phyloP scores from a whole-genome alignment of 2,888 invertebrate species.

The Caenorhabditis wallacei region DNA sequence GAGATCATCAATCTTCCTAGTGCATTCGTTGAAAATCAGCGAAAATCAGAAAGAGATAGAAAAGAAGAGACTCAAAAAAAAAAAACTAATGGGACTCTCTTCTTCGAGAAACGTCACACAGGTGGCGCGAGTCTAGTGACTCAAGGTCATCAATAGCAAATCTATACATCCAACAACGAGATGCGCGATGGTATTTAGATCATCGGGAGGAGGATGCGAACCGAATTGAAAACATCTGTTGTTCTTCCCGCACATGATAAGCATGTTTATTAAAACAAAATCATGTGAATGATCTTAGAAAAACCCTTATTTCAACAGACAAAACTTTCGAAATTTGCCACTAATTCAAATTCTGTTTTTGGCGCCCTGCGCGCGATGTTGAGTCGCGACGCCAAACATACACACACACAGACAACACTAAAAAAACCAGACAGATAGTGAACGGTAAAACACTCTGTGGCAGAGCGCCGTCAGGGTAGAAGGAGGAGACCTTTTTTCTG shows the following conservation, averaged over 20 bases:
- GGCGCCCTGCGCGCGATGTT: conserved; percentile 27
- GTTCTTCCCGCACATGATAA: too few species aligned
- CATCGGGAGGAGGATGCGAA: too few species aligned
- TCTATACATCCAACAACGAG: too few species aligned
- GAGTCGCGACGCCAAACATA: conserved; percentile 1
- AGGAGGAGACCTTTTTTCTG: conserved; percentile 54
- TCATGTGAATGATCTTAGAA: conserved; percentile 2
- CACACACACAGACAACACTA: conserved; percentile 6
- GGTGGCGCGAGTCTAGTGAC: too few species aligned
- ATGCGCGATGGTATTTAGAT: too few species aligned
- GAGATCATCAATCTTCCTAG: conserved; percentile 40
- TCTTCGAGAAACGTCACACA: too few species aligned
- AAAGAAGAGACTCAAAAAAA: too few species aligned
- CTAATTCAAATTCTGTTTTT: conserved; percentile 53
- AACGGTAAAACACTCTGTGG: conserved; percentile 46
- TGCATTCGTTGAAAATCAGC: too few species aligned
- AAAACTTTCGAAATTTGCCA: background rate
- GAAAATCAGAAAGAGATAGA: too few species aligned
- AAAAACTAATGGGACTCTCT: too few species aligned
- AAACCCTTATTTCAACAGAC: background rate
- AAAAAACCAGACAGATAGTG: conserved; percentile 55
- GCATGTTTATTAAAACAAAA: background rate
- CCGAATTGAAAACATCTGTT: too few species aligned
- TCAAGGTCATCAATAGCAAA: too few species aligned
- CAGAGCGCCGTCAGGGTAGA: background rate